Evolutionary conservation across 2,888 invertebrate species (phyloP), one percentile per base, ranked within the genome.

Genomic region (Oscheius sp.): DNA sequence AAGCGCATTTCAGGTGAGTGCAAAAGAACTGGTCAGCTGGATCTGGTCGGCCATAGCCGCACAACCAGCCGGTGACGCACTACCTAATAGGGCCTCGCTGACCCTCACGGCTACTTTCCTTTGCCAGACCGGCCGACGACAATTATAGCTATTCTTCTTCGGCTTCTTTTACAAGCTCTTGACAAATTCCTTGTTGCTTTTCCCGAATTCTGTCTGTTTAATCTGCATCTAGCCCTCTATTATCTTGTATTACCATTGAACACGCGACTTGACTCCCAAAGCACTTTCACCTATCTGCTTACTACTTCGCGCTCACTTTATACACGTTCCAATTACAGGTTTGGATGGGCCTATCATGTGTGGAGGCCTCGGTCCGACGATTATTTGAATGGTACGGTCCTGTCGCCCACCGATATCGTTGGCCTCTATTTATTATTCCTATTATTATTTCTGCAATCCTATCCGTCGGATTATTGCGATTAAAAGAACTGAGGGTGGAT

Each of bases 311-410:
- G 21, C 21, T 55, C 21, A 55, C 9, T 55, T 33, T 65, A 47
- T 53, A 55, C 21, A 21, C 21, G 21, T 21, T 33, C 32, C n/a
- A 42, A 55, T 68, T 68, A 21, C 78, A 79, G 79, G 29, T 21
- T 77, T 77, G 57, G 58, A 83, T 83, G 84, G 79, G 78, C 73
- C 53, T 78, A 55, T 77, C 76, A 76, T 84, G 85, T 60, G 79
- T 87, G 59, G 88, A 88, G 76, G 86, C 86, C 55, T 65, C 74
- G 48, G 81, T 88, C 63, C 76, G 84, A 70, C 73, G 79, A 66
- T 82, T 84, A 72, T 88, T 88, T 76, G 83, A 86, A 71, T 85
- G 84, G 83, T 88, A 86, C 73, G 88, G 87, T 47, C 82, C 82
- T 33, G 68, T 81, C 21, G 72, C 78, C 13, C 74, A 79, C 60